A percentile compares a stretch with the other conserved stretches of the same genome.
Conservation (phyloP, 2,113 vertebrate genomes). For the Rhinolophus ferrumequinum region DNA sequence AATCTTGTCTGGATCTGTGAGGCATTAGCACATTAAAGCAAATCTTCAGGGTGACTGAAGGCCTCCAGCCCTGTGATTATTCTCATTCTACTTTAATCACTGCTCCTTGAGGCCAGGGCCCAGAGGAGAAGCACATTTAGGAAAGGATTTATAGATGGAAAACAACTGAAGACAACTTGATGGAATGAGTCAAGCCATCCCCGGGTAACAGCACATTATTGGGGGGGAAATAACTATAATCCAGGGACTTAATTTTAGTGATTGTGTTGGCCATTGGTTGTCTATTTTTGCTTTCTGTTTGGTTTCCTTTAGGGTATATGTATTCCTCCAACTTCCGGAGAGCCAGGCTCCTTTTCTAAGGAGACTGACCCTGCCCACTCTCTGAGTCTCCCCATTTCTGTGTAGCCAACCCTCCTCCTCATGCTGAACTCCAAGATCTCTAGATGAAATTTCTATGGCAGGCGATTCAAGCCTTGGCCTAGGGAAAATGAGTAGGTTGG, state of each 20-base stretch:
- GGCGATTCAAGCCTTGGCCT: neutral
- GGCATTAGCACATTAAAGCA: conserved; percentile 72
- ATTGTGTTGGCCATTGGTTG: neutral
- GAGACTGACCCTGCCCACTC: neutral
- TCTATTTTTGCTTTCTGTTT: neutral
- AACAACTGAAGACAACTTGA: conserved; percentile 45
- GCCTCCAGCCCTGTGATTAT: neutral
- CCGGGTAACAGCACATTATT: neutral
- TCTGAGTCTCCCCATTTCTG: neutral
- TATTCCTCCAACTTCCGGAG: neutral
- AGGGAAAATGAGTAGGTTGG: neutral
- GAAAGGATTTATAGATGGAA: conserved; percentile 53
- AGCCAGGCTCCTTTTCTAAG: too few species aligned
- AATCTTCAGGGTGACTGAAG: conserved; percentile 43
- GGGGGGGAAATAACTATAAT: neutral
- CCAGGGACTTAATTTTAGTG: neutral
- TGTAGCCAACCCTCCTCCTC: neutral
- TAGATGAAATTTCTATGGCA: neutral
- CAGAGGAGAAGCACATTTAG: conserved; percentile 28
- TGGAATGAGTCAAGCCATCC: conserved; percentile 12
- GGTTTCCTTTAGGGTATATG: neutral
- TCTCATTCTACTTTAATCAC: conserved; percentile 16
- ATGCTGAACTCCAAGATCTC: neutral
- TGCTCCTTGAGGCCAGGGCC: neutral
- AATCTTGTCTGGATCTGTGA: conserved; percentile 56